These are phyloP conservation scores for Melanotaenia duboulayi DNA, from an alignment of 2,113 vertebrate genomes.

Conservation along the genomic window DNA sequence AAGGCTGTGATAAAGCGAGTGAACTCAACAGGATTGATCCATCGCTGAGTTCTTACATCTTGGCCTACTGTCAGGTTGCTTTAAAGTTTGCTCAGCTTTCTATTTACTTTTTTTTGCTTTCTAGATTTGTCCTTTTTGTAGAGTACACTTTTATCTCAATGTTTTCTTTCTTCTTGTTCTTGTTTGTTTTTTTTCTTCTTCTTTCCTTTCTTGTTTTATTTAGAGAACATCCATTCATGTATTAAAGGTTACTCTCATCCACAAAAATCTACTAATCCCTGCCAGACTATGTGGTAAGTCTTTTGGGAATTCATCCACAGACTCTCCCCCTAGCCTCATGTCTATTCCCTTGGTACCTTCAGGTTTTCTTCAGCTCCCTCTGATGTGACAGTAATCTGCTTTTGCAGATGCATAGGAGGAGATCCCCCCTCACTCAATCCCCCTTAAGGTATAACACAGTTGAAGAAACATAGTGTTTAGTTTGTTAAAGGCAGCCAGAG, in stretches of 20 bases:
- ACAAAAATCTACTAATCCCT: slow-evolving; percentile 47
- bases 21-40: slow-evolving; percentile 60
- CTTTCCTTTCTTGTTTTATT: not conserved
- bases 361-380: slow-evolving; percentile 62
- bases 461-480: slow-evolving; percentile 37
- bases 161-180: too few species aligned
- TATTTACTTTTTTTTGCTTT: slow-evolving; percentile 18
- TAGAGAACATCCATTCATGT: slow-evolving; percentile 26
- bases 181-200: too few species aligned
- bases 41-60: slow-evolving; percentile 51
- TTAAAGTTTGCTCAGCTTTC: slow-evolving; percentile 4
- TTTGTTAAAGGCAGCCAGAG: slow-evolving; percentile 34
- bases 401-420: slow-evolving; percentile 54
- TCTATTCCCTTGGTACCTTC: slow-evolving; percentile 42
- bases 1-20: slow-evolving; percentile 36
- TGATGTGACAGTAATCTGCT: slow-evolving; percentile 71
- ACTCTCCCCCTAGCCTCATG: slow-evolving; percentile 54
- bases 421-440: slow-evolving; percentile 38
- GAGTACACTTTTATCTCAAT: not conserved
- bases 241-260: slow-evolving; percentile 15
- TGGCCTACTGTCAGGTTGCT: slow-evolving; percentile 31
- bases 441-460: slow-evolving; percentile 40
- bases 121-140: not conserved
- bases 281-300: slow-evolving; percentile 53
- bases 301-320: slow-evolving; percentile 52